A percentile compares a stretch with the other conserved stretches of the same genome.
Evolutionary conservation across 2,113 vertebrate genomes (phyloP).

Genomic region (Poecile atricapillus): DNA sequence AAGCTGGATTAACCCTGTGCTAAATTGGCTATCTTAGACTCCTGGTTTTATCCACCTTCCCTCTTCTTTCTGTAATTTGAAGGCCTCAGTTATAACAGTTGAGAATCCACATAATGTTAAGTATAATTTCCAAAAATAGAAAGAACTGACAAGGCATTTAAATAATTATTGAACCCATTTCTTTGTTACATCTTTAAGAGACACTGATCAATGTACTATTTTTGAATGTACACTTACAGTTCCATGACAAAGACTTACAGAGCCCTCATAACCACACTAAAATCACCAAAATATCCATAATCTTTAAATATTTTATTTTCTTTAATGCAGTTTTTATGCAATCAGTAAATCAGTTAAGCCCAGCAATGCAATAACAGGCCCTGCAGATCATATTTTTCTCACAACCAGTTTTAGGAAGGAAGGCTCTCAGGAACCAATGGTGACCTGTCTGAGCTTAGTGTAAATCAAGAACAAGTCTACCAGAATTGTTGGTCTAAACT

Average conservation of each 20-base stretch:
- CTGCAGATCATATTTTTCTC: neutral
- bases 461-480: neutral
- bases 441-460: neutral
- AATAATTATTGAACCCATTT: neutral
- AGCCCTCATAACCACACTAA: neutral
- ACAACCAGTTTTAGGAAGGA: neutral
- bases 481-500: neutral
- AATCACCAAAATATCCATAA: neutral
- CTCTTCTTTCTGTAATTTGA: neutral
- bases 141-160: neutral
- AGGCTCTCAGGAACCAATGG: neutral
- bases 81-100: neutral
- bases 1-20: neutral
- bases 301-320: neutral
- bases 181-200: neutral
- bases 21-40: neutral
- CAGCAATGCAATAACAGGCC: neutral
- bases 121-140: neutral
- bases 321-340: neutral
- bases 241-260: neutral
- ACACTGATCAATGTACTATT: neutral
- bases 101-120: neutral
- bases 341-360: neutral
- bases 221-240: neutral
- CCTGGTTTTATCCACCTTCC: neutral